These are phyloP conservation scores for Prenolepis imparis DNA, from an alignment of 2,888 invertebrate species.

Conservation along the genomic window DNA sequence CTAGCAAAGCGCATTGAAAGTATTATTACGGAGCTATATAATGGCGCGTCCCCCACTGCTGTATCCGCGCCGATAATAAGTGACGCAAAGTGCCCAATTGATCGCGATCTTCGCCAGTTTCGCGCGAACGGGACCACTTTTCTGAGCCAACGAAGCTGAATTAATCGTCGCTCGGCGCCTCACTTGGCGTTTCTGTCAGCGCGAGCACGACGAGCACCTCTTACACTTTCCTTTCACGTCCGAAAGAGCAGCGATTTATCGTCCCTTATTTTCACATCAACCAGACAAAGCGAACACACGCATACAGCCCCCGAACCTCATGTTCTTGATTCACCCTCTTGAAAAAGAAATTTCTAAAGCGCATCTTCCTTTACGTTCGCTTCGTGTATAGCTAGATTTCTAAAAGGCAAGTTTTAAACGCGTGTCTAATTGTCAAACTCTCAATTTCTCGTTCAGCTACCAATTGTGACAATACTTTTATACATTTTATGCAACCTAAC, in stretches of 20 bases:
- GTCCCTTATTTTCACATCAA: conserved; percentile 60
- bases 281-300: conserved; percentile 47
- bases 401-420: conserved; percentile 14
- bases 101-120: conserved; percentile 61
- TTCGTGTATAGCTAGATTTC: conserved; percentile 1
- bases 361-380: background rate
- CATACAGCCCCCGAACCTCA: conserved; percentile 26
- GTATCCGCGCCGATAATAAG: conserved; percentile 49
- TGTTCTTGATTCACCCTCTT: conserved; percentile 44
- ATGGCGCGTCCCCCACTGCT: conserved; percentile 30
- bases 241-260: conserved; percentile 55
- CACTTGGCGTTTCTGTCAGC: conserved; percentile 54
- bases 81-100: conserved; percentile 58
- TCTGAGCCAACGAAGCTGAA: conserved; percentile 66
- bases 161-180: conserved; percentile 64
- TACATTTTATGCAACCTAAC: background rate
- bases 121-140: conserved; percentile 61
- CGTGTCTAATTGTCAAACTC: conserved; percentile 23
- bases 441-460: background rate
- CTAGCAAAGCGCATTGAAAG: conserved; percentile 47
- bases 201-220: conserved; percentile 49
- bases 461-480: conserved; percentile 6
- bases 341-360: conserved; percentile 51
- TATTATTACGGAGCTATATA: conserved; percentile 50
- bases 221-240: conserved; percentile 54